Evolutionary conservation across 2,113 vertebrate species (phyloP), one percentile per base, ranked within the genome.

Genomic region (Tychaedon coryphoeus): DNA sequence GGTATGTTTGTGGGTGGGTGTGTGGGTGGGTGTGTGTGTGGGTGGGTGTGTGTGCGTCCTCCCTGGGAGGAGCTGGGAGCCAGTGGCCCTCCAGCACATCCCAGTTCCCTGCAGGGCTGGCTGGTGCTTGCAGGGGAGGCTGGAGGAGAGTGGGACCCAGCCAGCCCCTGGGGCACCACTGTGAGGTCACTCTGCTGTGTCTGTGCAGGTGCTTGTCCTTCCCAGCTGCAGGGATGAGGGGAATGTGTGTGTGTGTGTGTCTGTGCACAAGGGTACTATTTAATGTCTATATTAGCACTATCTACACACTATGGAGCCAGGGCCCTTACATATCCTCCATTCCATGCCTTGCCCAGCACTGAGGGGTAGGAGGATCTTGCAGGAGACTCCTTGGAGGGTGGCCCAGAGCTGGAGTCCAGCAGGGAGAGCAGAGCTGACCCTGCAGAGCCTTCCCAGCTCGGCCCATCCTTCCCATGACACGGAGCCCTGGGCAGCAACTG

Each of bases 221-320:
- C 89, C 92, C 42, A 12, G 73, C 36, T 8, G 16, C 64, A 64
- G 89, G 91, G 93, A 53, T 0, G 3, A 80, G 76, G 89, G 95
- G 51, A 86, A 23, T 6, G 19, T 2, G 19, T 45, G 19, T 33
- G 70, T 53, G 3, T 11, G 12, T 90, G 65, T 91, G 69, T 91
- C 79, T 73, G 92, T 94, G 92, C 96, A 95, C 93, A 5, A 94
- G 62, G 93, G 71, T 79, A 79, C 71, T 96, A 93, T 96, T 95
- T 95, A 93, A 97, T 92, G 90, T 97, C 90, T 83, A 4, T 95
- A 53, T 87, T 86, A 90, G 85, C 93, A 92, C 96, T 95, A 40
- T 77, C 38, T 87, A 78, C 81, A 65, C 92, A 19, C 77, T 6
- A 2, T 4, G 51, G 70, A 72, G 70, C 81, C 18, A 50, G 53